Evolutionary conservation across 1,140 invertebrate genomes (phyloP), one percentile per base, ranked within the genome.

Genomic region (Propsilocerus akamusi): DNA sequence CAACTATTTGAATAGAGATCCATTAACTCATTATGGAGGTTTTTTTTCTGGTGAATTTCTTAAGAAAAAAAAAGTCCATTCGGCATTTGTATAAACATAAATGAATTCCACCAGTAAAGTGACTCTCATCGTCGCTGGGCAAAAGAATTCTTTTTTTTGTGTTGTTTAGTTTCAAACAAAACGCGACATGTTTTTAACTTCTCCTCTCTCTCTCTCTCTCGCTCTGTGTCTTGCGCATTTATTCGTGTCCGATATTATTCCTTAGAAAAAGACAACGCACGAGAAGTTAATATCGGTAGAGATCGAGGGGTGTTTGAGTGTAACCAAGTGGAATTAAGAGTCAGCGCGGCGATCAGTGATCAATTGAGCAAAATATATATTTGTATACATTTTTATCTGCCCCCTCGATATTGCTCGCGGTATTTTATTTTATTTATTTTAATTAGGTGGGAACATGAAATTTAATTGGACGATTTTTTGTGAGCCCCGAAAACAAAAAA

Each of bases 391-490:
- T n/a, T n/a, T n/a, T n/a, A n/a, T n/a, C n/a, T n/a, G n/a, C n/a
- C n/a, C n/a, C n/a, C n/a, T n/a, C n/a, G n/a, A n/a, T n/a, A n/a
- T n/a, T n/a, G n/a, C n/a, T n/a, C n/a, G 22, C 34, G 17, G 34
- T 20, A 20, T 41, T 41, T 20, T 41, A 41, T 41, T 41, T 41
- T 41, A 41, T 41, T 41, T 41, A 41, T 41, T 41, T 41, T 41
- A 41, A 41, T 41, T 41, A 41, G 34, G 34, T 41, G 34, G 34
- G 34, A 41, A 41, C 34, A 41, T 41, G 34, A 41, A 41, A 20
- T 41, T 41, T 41, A 41, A 41, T 41, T 41, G 34, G 34, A 41
- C 17, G 34, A 41, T 41, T 41, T 41, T 37, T 41, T 41, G n/a
- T n/a, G n/a, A n/a, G n/a, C n/a, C n/a, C n/a, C n/a, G n/a, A n/a